Percentiles rank a stretch among this genome's conserved stretches.
These are phyloP conservation scores for Holcopasites calliopsidis DNA, from an alignment of 1,140 invertebrate species.

Conservation along the genomic window DNA sequence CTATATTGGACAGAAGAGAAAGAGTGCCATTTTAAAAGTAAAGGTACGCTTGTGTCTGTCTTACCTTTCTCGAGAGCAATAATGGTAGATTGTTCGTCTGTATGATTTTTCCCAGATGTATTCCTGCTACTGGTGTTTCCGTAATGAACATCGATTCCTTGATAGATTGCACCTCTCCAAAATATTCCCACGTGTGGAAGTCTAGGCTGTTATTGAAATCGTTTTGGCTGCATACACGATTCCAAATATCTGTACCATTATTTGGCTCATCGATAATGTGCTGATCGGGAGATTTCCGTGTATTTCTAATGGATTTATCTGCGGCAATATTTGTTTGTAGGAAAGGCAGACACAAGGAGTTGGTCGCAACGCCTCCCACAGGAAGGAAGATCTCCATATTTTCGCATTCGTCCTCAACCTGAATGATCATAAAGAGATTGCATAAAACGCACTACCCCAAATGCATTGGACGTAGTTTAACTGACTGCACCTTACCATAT, in stretches of 20 bases:
- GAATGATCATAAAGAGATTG: too few relatives aligned
- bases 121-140: conserved; percentile 64
- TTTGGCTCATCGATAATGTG: conserved; percentile 27
- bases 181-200: conserved; percentile 72
- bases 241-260: conserved; percentile 1
- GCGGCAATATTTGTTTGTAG: not conserved
- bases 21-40: too few relatives aligned
- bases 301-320: conserved; percentile 41
- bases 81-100: conserved; percentile 54
- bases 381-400: not conserved
- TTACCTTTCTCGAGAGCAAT: conserved; percentile 56
- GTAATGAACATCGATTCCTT: conserved; percentile 69
- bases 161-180: conserved; percentile 62
- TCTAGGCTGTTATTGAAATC: conserved; percentile 32
- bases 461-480: too few relatives aligned
- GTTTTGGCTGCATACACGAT: conserved; percentile 20
- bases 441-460: too few relatives aligned
- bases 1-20: conserved; percentile 29
- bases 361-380: not conserved
- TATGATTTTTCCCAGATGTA: conserved; percentile 68
- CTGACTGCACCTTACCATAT: not conserved
- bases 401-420: not conserved
- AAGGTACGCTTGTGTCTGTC: too few relatives aligned
- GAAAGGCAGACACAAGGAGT: not conserved
- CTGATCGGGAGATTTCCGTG: conserved; percentile 40